These are phyloP conservation scores for Mesembrinibis cayennensis DNA, from an alignment of 2,113 vertebrate species.

Conservation along the genomic window DNA sequence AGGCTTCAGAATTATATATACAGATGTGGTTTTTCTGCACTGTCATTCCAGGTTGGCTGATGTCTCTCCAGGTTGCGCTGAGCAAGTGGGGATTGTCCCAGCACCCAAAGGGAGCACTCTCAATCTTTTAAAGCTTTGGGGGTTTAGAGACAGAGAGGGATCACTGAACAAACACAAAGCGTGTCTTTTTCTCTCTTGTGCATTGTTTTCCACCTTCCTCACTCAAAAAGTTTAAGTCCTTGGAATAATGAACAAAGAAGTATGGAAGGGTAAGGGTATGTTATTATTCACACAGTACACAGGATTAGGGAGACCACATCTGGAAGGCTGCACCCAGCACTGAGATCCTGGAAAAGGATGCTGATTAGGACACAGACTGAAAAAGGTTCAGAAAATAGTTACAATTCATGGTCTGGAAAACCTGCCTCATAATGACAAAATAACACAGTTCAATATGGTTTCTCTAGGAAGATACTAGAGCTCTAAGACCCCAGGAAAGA, in stretches of 20 bases:
- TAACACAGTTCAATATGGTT: not conserved
- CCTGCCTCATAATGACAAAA: not conserved
- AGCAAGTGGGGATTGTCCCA: not conserved
- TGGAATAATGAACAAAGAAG: not conserved
- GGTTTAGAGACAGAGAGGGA: not conserved
- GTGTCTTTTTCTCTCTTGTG: not conserved
- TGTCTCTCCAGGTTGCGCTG: not conserved
- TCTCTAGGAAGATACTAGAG: not conserved
- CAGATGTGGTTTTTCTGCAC: not conserved
- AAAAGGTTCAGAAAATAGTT: not conserved
- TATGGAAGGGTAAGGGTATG: not conserved
- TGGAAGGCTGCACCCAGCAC: not conserved
- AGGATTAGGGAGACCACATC: not conserved
- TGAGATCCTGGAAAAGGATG: not conserved
- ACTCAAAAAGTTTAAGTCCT: not conserved
- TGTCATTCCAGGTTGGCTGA: not conserved
- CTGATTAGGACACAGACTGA: not conserved
- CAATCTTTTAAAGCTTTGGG: not conserved
- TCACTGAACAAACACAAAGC: not conserved
- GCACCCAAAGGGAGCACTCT: not conserved
- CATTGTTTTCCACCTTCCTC: not conserved
- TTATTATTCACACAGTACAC: not conserved
- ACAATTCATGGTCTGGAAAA: not conserved
- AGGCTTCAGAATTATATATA: not conserved
- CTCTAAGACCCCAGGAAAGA: not conserved